A percentile compares a stretch with the other conserved stretches of the same genome.
Conservation (phyloP, 2,888 invertebrate species). For the Eupsilia transversa region DNA sequence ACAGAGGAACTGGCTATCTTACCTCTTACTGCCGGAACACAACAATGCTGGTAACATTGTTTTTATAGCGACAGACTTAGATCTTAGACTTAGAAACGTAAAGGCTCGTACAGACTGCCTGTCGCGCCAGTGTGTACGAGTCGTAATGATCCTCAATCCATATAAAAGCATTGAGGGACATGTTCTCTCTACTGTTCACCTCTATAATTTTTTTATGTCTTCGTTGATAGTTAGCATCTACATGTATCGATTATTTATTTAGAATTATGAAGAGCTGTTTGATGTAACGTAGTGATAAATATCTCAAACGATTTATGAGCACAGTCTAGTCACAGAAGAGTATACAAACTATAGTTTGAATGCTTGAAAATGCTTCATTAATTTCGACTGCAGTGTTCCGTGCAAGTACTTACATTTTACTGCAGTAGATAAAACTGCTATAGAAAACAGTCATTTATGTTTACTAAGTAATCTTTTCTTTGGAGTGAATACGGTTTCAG, state of each 20-base stretch:
- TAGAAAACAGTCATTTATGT: not conserved
- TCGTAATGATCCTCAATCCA: not conserved
- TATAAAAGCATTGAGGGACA: not conserved
- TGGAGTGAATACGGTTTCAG: not conserved
- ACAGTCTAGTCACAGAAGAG: not conserved
- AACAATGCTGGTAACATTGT: too few relatives aligned
- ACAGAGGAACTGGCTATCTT: too few relatives aligned
- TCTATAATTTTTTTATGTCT: not conserved
- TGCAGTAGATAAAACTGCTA: not conserved
- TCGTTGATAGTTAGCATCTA: not conserved
- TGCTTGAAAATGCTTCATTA: slow-evolving; percentile 16
- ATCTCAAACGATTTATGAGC: not conserved
- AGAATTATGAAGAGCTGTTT: not conserved
- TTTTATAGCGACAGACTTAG: too few relatives aligned
- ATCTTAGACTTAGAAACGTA: too few relatives aligned
- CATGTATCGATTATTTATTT: not conserved
- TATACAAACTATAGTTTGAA: not conserved
- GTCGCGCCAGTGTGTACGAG: too few relatives aligned
- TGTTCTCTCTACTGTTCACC: too few relatives aligned
- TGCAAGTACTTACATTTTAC: not conserved
- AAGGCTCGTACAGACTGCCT: too few relatives aligned
- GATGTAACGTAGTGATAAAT: not conserved
- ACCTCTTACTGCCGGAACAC: too few relatives aligned
- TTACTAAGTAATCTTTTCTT: not conserved
- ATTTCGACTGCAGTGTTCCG: slow-evolving; percentile 2